Evolutionary conservation across 64 coral and sea anemone genomes (phyloP), one percentile per base, ranked within the genome.

Genomic region (Stylophora pistillata): DNA sequence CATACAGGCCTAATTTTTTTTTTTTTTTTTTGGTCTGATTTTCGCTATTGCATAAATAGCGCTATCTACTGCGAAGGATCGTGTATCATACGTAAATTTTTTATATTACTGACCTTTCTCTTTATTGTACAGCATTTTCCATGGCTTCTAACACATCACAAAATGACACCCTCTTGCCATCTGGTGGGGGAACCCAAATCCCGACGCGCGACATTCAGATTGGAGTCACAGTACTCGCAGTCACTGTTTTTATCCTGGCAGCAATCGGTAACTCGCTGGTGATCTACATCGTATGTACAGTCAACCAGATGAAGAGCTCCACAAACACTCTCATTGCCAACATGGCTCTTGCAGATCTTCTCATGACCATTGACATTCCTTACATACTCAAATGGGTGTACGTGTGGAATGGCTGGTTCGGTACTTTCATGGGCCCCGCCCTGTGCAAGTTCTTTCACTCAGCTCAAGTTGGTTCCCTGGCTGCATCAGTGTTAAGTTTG

Each of bases 301-400:
- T 86, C 68, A 88, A 73, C 30, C 86, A 93, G 77, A 93, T 93
- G 91, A 76, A 86, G 76, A 93, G 78, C 37, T 79, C 91, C 9
- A 93, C 86, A 31, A 93, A 93, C 74, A 93, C 79, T 30, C 77
- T 93, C 3, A 93, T 93, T 56, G 91, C 86, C 21, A 93, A 93
- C 55, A 93, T 93, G 91, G 85, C 91, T 13, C 4, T 93, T 21
- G 91, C 91, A 1, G 91, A 93, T 66, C 91, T 93, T 15, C 61
- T 83, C 17, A 88, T 93, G 37, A 83, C 86, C 59, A 53, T 93
- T 17, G 91, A 93, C 56, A 74, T 93, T 9, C 91, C 91, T 10
- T 93, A 93, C n/a, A 79, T 93, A 18, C 34, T 93, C 10, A 93
- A 93, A 65, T 93, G 85, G 85, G 30, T 69, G 14, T 88, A 74